Evolutionary conservation across 2,797 vertebrate species (phyloP).

Genomic region (Rhabdomys pumilio): DNA sequence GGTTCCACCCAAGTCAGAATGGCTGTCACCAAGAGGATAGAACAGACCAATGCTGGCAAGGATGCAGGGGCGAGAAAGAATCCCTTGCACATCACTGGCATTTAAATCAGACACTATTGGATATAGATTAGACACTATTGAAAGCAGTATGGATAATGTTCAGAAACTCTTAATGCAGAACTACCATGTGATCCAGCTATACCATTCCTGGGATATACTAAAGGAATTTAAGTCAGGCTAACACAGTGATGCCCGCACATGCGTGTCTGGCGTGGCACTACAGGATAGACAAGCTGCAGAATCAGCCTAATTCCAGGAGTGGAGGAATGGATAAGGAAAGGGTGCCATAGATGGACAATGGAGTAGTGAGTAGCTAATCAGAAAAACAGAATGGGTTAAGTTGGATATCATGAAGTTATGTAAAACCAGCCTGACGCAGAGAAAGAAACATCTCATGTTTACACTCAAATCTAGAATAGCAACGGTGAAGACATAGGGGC

Average conservation of each 20-base stretch:
- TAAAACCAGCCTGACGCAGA: background rate
- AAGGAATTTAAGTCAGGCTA: background rate
- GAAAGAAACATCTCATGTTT: background rate
- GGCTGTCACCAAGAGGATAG: background rate
- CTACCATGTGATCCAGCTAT: background rate
- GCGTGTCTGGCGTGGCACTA: background rate
- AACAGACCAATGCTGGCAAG: background rate
- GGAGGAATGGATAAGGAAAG: background rate
- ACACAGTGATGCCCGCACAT: no score
- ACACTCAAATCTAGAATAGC: background rate
- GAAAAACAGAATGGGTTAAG: background rate
- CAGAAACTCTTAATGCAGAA: background rate
- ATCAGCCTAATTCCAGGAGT: background rate
- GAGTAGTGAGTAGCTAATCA: background rate
- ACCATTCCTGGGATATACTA: background rate
- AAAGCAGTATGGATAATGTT: background rate
- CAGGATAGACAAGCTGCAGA: background rate
- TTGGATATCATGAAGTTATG: background rate
- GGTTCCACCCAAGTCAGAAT: background rate
- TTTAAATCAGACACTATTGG: background rate
- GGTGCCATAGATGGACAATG: no score
- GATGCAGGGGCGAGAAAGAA: background rate
- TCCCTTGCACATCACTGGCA: background rate
- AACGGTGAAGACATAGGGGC: background rate
- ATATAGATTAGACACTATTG: background rate